Base-by-base conservation (phyloP, 1,140 invertebrate genomes). In the Gerris buenoi region DNA sequence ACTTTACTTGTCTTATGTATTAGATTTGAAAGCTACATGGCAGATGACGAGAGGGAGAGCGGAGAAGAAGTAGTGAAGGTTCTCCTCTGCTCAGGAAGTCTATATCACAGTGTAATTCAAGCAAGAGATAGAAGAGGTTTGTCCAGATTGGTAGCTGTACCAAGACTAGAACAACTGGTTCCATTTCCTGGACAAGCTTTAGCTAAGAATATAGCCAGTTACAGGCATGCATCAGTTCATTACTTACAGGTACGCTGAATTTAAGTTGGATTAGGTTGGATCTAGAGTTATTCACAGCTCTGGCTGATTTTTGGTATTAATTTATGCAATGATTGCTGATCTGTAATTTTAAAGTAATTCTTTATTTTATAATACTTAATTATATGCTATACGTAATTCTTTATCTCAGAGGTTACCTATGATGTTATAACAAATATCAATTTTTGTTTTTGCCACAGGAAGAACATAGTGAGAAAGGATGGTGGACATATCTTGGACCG, bases 31-130 rank as follows among this genome's bases (percentile, higher is more conserved):
- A 93, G 73, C 88, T 90, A 3, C 92, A 91, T 77, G 80, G 89
- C 58, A 93, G 92, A 79, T 73, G 84, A 88, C 72, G 85, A 88
- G 10, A 85, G 92, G 77, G 72, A 70, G n/a, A 70, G 71, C 71
- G 79, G 68, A 0, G 74, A 79, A 0, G 73, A 74, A 18, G 88
- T 92, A 1, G 83, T 86, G 73, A 87, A 88, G 75, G 69, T 91
- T 0, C 75, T 93, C 2, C 85, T 94, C 73, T 93, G 90, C 73
- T 81, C 81, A 13, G 90, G 91, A 5, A 93, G 93, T 77, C 84
- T 95, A 1, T 93, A 89, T 72, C 94, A 93, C 75, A 93, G 93
- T 61, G 77, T 95, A 56, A 73, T 81, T 13, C 84, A 86, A 58
- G 82, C 85, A 63, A 77, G 89, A 14, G 81, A 84, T 67, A 83